These are phyloP conservation scores for Himalopsyche phryganea DNA, from an alignment of 1,140 invertebrate species.

Conservation along the genomic window DNA sequence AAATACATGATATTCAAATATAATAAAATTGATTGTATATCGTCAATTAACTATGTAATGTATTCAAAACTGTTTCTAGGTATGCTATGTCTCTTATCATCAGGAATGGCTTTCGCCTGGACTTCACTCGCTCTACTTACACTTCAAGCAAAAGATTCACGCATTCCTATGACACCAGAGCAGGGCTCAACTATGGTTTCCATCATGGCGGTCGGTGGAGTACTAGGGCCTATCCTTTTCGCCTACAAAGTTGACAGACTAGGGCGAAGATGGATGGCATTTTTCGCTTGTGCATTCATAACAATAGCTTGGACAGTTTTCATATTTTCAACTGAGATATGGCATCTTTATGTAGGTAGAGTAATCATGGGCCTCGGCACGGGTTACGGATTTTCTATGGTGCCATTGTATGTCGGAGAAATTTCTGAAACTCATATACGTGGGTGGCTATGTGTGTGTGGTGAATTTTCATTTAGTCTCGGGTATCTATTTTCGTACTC, in stretches of 20 bases:
- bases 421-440: conserved; percentile 10
- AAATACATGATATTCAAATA: no score
- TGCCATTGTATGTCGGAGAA: conserved; percentile 12
- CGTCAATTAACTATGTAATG: no score
- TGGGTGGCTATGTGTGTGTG: not conserved
- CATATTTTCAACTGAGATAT: conserved; percentile 7
- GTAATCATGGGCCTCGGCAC: conserved; percentile 6
- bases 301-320: not conserved
- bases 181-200: conserved; percentile 63
- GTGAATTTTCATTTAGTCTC: not conserved
- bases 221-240: conserved; percentile 45
- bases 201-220: conserved; percentile 50
- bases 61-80: no score
- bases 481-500: conserved; percentile 1
- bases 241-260: conserved; percentile 50
- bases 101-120: conserved; percentile 46
- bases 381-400: not conserved
- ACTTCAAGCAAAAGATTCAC: conserved; percentile 44
- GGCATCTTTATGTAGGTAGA: conserved; percentile 8
- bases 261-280: conserved; percentile 54
- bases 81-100: conserved; percentile 4
- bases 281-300: not conserved
- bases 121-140: conserved; percentile 56
- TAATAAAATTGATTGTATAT: no score
- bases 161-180: conserved; percentile 50